A percentile compares a stretch with the other conserved stretches of the same genome.
Conservation (phyloP, 2,888 invertebrate species). For the Listrodromus nycthemerus region DNA sequence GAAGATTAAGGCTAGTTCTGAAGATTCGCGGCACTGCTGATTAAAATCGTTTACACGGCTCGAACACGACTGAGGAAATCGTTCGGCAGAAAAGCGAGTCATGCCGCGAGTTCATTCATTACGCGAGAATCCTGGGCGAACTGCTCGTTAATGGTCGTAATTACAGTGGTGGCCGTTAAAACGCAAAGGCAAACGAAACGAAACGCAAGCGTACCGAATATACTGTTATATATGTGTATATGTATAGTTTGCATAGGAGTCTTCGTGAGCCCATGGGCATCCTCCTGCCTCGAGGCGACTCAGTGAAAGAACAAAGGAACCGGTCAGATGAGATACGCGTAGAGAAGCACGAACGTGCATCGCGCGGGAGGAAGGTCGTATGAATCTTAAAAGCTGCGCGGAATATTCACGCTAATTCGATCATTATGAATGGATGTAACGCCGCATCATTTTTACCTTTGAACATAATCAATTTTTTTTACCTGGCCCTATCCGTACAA, state of each 20-base stretch:
- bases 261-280: slow-evolving; percentile 35
- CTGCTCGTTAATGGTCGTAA: slow-evolving; percentile 76
- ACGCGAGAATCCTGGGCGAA: slow-evolving; percentile 73
- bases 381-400: slow-evolving; percentile 15
- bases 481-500: not conserved
- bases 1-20: not conserved
- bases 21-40: not conserved
- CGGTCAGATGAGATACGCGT: slow-evolving; percentile 40
- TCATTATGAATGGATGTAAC: slow-evolving; percentile 25
- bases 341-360: slow-evolving; percentile 16
- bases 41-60: slow-evolving; percentile 35
- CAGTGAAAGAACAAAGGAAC: slow-evolving; percentile 54
- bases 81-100: slow-evolving; percentile 70
- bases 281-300: slow-evolving; percentile 24
- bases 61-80: slow-evolving; percentile 65
- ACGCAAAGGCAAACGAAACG: slow-evolving; percentile 71
- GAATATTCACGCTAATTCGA: slow-evolving; percentile 35
- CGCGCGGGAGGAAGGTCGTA: slow-evolving; percentile 3
- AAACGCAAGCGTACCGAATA: slow-evolving; percentile 56
- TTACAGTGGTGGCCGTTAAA: slow-evolving; percentile 72
- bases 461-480: slow-evolving; percentile 23
- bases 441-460: slow-evolving; percentile 22
- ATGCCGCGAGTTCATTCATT: slow-evolving; percentile 72
- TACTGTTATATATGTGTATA: not conserved
- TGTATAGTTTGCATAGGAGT: slow-evolving; percentile 24